These are phyloP conservation scores for Diprion similis DNA, from an alignment of 1,140 invertebrate species.

Conservation along the genomic window DNA sequence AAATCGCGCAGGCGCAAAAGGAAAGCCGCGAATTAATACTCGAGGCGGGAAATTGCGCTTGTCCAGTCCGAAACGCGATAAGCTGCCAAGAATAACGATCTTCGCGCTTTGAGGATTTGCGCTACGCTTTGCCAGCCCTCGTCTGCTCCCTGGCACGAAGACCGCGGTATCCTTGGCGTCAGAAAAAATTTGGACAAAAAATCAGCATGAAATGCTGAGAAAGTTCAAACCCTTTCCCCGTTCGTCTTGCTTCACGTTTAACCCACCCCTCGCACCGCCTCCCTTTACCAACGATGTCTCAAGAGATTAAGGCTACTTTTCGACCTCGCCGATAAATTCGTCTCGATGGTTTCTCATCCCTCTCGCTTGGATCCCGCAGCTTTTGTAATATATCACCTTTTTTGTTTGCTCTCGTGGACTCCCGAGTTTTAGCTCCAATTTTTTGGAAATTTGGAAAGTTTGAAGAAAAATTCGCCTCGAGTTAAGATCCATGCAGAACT, in stretches of 20 bases:
- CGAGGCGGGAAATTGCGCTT: slow-evolving; percentile 42
- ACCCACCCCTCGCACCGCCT: not conserved
- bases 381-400: too few species aligned
- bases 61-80: slow-evolving; percentile 35
- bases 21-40: slow-evolving; percentile 21
- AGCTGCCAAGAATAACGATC: slow-evolving; percentile 45
- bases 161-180: too few species aligned
- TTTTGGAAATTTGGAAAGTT: too few species aligned
- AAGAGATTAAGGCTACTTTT: not conserved
- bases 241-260: not conserved
- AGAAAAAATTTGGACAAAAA: too few species aligned
- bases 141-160: not conserved
- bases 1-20: slow-evolving; percentile 24
- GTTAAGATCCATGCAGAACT: too few species aligned
- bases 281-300: not conserved
- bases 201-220: not conserved
- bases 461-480: too few species aligned
- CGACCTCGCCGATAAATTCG: not conserved
- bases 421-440: too few species aligned
- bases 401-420: too few species aligned
- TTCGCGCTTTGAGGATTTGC: slow-evolving; percentile 39
- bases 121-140: slow-evolving; percentile 1
- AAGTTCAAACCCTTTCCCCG: not conserved
- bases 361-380: too few species aligned
- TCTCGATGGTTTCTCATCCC: not conserved